phyloP scores from a whole-genome alignment of 1,140 invertebrate species.

The Telenomus remus region DNA sequence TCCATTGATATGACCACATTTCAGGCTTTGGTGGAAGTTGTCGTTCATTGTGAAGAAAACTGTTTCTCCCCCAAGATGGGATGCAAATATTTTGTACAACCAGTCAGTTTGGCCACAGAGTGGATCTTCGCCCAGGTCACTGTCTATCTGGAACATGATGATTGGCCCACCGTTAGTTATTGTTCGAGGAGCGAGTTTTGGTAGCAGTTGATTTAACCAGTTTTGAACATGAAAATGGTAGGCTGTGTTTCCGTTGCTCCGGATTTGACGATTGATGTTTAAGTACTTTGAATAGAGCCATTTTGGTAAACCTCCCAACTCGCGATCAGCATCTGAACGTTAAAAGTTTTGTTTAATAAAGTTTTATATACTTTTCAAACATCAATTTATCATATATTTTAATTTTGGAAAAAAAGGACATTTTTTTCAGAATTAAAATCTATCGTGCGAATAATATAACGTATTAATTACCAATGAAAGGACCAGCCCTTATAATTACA shows the following conservation, averaged over 20 bases:
- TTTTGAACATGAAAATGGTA: constrained; percentile 72
- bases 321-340: constrained; percentile 74
- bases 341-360: no score
- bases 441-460: no score
- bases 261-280: constrained; percentile 30
- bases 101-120: constrained; percentile 30
- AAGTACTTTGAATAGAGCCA: constrained; percentile 70
- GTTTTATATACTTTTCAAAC: no score
- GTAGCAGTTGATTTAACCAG: constrained; percentile 73
- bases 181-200: constrained; percentile 71
- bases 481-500: constrained; percentile 75
- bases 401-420: no score
- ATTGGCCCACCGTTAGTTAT: constrained; percentile 77
- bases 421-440: no score
- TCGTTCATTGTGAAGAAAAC: constrained; percentile 55
- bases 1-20: constrained; percentile 43
- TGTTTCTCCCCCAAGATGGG: constrained; percentile 26
- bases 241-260: constrained; percentile 8
- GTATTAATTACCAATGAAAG: constrained; percentile 71
- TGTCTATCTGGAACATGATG: constrained; percentile 72
- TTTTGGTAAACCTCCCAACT: constrained; percentile 71
- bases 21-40: constrained; percentile 27
- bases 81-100: constrained; percentile 39
- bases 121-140: constrained; percentile 37
- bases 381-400: no score